These are phyloP conservation scores for Onychorhynchus coronatus DNA, from an alignment of 2,113 vertebrate genomes.

Conservation along the genomic window DNA sequence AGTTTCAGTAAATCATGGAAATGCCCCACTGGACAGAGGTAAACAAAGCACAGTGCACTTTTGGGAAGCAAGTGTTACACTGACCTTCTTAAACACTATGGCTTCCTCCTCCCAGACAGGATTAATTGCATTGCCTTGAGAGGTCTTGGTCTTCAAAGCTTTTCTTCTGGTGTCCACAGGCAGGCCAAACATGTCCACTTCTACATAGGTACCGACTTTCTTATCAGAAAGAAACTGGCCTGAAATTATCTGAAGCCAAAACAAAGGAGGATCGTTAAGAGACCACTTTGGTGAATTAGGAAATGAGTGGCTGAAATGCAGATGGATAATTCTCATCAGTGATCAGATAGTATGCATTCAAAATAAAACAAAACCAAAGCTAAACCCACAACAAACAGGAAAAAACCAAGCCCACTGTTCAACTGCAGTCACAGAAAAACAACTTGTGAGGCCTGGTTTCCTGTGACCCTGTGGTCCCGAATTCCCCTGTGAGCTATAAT, in stretches of 20 bases:
- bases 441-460: neutral
- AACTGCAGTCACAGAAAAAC: neutral
- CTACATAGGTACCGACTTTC: slow-evolving; percentile 94
- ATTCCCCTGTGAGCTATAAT: neutral
- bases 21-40: neutral
- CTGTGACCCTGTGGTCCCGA: neutral
- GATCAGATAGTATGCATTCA: neutral
- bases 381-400: neutral
- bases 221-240: slow-evolving; percentile 97
- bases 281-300: neutral
- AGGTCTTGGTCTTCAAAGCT: slow-evolving; percentile 95
- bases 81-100: slow-evolving; percentile 95
- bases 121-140: slow-evolving; percentile 93
- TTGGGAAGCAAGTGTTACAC: neutral
- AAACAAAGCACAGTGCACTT: fast-evolving
- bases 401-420: neutral
- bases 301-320: neutral
- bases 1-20: neutral
- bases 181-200: slow-evolving; percentile 97
- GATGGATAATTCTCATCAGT: neutral
- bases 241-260: slow-evolving; percentile 88
- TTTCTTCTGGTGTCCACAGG: slow-evolving; percentile 96
- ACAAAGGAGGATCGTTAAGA: neutral
- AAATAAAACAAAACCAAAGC: neutral
- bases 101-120: slow-evolving; percentile 97